Percentiles rank a stretch among this genome's conserved stretches.
These are phyloP conservation scores for Drosophila guanche DNA, from an alignment of 1,140 invertebrate species.

Conservation along the genomic window DNA sequence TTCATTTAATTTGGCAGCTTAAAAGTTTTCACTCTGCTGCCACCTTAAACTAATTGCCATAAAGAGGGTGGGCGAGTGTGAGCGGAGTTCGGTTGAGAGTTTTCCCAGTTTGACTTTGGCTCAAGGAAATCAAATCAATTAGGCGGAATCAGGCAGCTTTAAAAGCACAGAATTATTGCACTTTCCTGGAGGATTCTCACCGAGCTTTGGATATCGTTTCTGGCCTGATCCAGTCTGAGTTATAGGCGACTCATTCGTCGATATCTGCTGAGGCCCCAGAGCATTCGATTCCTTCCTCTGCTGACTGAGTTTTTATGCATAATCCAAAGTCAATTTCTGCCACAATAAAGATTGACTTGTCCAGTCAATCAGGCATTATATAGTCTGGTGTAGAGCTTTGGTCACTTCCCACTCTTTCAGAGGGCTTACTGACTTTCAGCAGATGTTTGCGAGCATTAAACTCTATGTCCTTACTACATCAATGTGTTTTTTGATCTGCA, in stretches of 20 bases:
- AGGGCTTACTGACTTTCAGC: too few species aligned
- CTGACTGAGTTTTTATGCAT: conserved; percentile 30
- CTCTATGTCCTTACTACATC: too few species aligned
- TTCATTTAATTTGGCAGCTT: conserved; percentile 63
- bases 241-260: neutral
- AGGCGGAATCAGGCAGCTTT: conserved; percentile 34
- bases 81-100: conserved; percentile 11
- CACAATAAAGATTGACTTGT: conserved; percentile 14
- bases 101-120: conserved; percentile 7
- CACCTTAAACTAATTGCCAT: conserved; percentile 48
- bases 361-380: conserved; percentile 48
- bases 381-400: conserved; percentile 38
- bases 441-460: too few species aligned
- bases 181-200: conserved; percentile 17
- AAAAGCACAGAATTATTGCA: conserved; percentile 40
- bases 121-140: conserved; percentile 51
- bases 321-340: conserved; percentile 12
- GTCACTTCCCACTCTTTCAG: conserved; percentile 22
- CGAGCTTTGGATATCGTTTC: too few species aligned
- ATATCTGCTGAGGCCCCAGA: too few species aligned
- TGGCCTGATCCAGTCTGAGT: neutral
- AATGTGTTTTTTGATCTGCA: neutral
- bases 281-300: neutral
- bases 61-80: neutral
- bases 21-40: conserved; percentile 54